These are phyloP conservation scores for Eurystomus gularis DNA, from an alignment of 2,113 vertebrate species.

Conservation along the genomic window DNA sequence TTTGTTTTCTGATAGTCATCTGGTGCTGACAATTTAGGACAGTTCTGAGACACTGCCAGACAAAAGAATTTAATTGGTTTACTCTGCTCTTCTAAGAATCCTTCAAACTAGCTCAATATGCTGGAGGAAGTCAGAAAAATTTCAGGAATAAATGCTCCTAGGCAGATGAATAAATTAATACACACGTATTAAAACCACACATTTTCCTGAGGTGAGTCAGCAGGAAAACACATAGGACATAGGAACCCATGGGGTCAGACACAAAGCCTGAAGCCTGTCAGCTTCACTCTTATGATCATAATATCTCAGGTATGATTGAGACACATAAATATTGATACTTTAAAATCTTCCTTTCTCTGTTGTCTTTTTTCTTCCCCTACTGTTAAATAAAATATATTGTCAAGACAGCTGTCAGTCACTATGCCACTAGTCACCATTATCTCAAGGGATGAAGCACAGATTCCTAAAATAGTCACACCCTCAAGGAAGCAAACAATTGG, in stretches of 20 bases:
- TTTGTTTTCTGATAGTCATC: neutral
- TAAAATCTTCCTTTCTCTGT: neutral
- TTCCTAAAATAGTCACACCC: neutral
- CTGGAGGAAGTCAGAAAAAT: neutral
- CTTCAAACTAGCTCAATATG: neutral
- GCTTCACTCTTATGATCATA: neutral
- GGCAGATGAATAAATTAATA: neutral
- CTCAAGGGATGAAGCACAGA: neutral
- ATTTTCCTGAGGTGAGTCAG: neutral
- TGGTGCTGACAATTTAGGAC: neutral
- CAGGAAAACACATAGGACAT: neutral
- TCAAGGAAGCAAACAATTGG: neutral
- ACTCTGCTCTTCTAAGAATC: neutral
- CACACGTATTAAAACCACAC: neutral
- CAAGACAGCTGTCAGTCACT: slow-evolving; percentile 14
- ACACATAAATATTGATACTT: slow-evolving; percentile 27
- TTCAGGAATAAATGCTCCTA: slow-evolving; percentile 7
- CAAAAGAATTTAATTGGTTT: neutral
- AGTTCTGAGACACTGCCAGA: neutral
- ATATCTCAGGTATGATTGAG: neutral
- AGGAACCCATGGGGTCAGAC: neutral
- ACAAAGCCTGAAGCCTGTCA: neutral
- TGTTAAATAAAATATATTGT: neutral
- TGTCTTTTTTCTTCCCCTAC: neutral
- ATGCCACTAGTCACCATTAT: neutral